These are phyloP conservation scores for Halcyon smyrnensis DNA, from an alignment of 2,797 vertebrate species.

Conservation along the genomic window DNA sequence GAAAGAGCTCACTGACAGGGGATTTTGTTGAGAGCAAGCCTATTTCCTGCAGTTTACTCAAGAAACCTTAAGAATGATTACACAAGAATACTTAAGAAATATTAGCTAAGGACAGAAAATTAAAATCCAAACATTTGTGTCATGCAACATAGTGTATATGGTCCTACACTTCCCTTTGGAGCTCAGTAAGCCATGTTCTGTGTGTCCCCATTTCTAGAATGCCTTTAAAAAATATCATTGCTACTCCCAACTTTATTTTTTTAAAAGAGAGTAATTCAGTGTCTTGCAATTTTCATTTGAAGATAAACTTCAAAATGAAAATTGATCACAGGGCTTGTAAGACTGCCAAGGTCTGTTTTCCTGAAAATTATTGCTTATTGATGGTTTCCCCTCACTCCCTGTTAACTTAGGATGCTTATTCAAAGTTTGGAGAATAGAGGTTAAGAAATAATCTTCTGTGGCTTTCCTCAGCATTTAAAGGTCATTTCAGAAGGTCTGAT, in stretches of 20 bases:
- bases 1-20: not conserved
- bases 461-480: slow-evolving; percentile 21
- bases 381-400: not conserved
- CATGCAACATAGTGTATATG: not conserved
- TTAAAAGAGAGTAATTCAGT: not conserved
- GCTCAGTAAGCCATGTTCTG: not conserved
- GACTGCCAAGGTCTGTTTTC: not conserved
- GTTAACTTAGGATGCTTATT: not conserved
- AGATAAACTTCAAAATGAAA: not conserved
- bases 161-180: not conserved
- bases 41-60: not conserved
- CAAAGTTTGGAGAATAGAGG: not conserved
- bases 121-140: not conserved
- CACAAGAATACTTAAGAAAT: not conserved
- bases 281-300: not conserved
- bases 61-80: not conserved
- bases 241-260: not conserved
- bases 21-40: not conserved
- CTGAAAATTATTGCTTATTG: not conserved
- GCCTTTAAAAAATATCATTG: not conserved
- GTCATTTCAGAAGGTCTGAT: slow-evolving; percentile 21
- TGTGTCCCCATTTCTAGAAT: not conserved
- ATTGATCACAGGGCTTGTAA: not conserved
- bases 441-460: not conserved
- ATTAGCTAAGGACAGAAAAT: not conserved